phyloP scores from a whole-genome alignment of 2,113 vertebrate genomes.

The Entomyzon cyanotis region DNA sequence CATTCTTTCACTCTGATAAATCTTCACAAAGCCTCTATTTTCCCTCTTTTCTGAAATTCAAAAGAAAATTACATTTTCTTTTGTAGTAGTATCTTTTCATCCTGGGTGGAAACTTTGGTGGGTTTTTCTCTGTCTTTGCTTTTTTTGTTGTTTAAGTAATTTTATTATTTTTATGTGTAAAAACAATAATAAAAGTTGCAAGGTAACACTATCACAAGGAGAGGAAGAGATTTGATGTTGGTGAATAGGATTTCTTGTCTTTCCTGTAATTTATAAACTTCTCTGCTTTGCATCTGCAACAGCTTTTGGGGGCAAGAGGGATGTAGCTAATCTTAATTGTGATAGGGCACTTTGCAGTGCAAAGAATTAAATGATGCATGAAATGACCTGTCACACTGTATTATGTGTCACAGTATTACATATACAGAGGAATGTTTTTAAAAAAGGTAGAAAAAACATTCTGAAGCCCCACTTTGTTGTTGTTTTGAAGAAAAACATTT shows the following conservation, averaged over 20 bases:
- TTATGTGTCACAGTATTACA: conserved; percentile 25
- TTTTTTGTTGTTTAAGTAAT: not conserved
- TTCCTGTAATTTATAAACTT: not conserved
- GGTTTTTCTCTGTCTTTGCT: not conserved
- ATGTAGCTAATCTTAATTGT: conserved; percentile 12
- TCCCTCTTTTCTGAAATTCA: not conserved
- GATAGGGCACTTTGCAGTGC: conserved; percentile 18
- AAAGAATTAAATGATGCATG: conserved; percentile 72
- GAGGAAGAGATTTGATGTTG: not conserved
- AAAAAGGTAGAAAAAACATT: not conserved
- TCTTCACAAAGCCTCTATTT: not conserved
- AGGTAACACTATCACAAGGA: not conserved
- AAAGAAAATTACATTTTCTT: not conserved
- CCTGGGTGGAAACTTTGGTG: not conserved
- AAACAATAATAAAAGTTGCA: not conserved
- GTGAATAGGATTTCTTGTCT: not conserved
- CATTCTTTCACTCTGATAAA: not conserved
- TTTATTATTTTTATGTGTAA: not conserved
- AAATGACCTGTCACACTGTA: conserved; percentile 67
- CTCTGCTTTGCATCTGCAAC: not conserved
- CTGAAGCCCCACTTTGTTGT: not conserved
- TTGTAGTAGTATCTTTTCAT: not conserved
- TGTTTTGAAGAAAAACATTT: too few species aligned
- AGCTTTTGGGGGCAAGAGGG: not conserved
- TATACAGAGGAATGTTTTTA: not conserved